These are phyloP conservation scores for Malacosoma neustria DNA, from an alignment of 2,888 invertebrate genomes.

Conservation along the genomic window DNA sequence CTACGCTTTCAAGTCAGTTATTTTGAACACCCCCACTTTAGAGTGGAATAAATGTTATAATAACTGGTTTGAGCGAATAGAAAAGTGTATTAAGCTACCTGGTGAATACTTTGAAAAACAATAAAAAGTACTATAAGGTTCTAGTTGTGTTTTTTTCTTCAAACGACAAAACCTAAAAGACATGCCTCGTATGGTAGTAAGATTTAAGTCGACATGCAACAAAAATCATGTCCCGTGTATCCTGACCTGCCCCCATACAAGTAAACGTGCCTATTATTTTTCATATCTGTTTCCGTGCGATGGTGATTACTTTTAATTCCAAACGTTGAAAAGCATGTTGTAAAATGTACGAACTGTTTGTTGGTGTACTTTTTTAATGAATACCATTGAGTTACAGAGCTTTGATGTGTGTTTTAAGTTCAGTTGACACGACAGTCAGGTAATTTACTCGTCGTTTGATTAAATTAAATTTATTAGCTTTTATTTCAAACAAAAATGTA, in stretches of 20 bases:
- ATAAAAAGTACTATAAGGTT: too few species aligned
- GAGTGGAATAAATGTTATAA: too few species aligned
- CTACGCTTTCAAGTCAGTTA: too few species aligned
- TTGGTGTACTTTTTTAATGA: slow-evolving; percentile 48
- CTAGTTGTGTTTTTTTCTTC: too few species aligned
- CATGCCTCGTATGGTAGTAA: slow-evolving; percentile 14
- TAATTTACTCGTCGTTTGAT: slow-evolving; percentile 2
- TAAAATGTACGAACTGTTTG: slow-evolving; percentile 46
- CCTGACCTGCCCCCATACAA: slow-evolving; percentile 25
- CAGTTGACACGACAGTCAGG: slow-evolving; percentile 30
- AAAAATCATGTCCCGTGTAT: slow-evolving; percentile 38
- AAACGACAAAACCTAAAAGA: too few species aligned
- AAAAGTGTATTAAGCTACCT: too few species aligned
- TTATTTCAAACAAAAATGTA: too few species aligned
- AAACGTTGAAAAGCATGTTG: slow-evolving; percentile 46
- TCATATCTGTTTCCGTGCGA: slow-evolving; percentile 51
- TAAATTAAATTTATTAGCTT: not conserved
- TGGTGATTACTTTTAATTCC: slow-evolving; percentile 61
- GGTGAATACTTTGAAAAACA: too few species aligned
- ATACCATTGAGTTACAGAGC: slow-evolving; percentile 34
- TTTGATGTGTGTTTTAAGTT: slow-evolving; percentile 39
- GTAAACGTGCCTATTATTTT: slow-evolving; percentile 48
- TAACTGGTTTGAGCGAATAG: too few species aligned
- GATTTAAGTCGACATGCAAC: slow-evolving; percentile 28
- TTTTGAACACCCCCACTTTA: too few species aligned